Base-by-base conservation (phyloP, 2,888 invertebrate species). In the Imbricaverruca yamaguchii region DNA sequence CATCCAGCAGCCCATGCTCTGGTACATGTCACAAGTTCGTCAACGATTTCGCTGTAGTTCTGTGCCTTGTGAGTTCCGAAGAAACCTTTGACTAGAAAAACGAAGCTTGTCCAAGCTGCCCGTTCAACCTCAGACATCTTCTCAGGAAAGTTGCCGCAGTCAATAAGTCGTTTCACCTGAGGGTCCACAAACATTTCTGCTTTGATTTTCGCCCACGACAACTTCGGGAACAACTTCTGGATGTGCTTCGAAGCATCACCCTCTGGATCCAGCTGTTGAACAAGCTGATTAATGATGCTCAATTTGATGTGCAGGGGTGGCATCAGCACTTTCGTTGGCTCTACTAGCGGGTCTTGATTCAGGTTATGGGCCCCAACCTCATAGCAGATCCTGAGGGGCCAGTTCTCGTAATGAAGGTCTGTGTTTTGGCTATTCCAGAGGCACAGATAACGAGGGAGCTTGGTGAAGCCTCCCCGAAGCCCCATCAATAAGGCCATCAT, bases 91-190 rank as follows among this genome's bases (percentile, higher is more conserved):
- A 55, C 57, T 83, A 57, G 69, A 69, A 53, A 61, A 81, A 69
- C 39, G 77, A 84, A 84, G 80, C 74, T 80, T 59, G 83, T 65
- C 83, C 84, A 84, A 59, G 83, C 82, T 80, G 57, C 80, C 77
- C 69, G 80, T 80, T 84, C 80, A 53, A 23, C 79, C 55, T 15
- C 80, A 25, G 65, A 81, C 59, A 82, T 39, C 39, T 23, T 83
- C 81, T 80, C 77, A 63, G 56, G 59, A 53, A 82, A 82, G 39
- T 69, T 80, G 15, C 69, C 69, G 63, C 59, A 25, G 39, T 80
- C 80, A 21, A 80, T 65, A 25, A 82, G 9, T n/a, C 81, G 56
- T 53, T 56, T 83, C n/a, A 82, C 81, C 69, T 82, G 82, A 69
- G 82, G 82, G 12, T 82, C 81, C 55, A 80, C 61, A 74, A 84